Evolutionary conservation across 1,140 invertebrate species (phyloP).

Genomic region (Diachasma alloeum): DNA sequence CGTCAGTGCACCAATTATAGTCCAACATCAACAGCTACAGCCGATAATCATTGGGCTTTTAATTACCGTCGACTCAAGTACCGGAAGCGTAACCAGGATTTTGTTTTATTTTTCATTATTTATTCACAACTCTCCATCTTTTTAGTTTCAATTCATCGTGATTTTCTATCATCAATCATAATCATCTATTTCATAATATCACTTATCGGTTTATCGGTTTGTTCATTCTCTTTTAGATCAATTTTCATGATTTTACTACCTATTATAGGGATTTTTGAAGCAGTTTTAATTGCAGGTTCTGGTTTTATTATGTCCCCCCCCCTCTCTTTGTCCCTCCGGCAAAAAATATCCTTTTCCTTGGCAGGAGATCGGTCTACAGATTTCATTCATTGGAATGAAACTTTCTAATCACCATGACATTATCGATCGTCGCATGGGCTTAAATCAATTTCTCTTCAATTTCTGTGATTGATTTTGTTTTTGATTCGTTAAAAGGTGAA

Average conservation of each 20-base stretch:
- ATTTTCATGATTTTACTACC: background rate
- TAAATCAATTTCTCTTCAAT: background rate
- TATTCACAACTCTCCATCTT: background rate
- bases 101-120: background rate
- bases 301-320: too few species aligned
- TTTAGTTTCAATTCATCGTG: background rate
- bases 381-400: background rate
- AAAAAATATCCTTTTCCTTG: background rate
- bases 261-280: background rate
- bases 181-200: background rate
- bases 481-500: background rate
- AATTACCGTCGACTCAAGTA: background rate
- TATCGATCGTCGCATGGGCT: background rate
- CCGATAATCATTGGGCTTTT: constrained; percentile 1
- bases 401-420: background rate
- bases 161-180: constrained; percentile 2
- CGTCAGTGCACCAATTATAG: background rate
- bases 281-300: background rate
- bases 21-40: background rate
- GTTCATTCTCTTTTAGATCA: background rate
- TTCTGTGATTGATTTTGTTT: background rate
- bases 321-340: background rate
- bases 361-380: background rate
- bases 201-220: background rate
- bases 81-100: background rate